Evolutionary conservation across 30 jellyfish, hydroid and myxozoan species (phyloP).

Genomic region (Cassiopea xamachana): DNA sequence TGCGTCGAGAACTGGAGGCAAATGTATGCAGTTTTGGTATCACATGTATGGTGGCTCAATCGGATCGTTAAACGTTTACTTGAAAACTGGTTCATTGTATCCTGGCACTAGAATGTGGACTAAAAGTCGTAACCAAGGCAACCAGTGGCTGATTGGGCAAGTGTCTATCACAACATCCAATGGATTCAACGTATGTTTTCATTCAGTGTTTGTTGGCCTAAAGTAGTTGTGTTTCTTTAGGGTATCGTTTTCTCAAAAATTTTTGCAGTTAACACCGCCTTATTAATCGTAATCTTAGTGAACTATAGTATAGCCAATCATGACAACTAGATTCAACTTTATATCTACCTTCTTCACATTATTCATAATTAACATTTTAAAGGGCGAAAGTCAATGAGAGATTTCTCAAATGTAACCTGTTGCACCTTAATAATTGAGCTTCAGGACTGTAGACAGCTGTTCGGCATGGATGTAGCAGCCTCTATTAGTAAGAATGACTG

Average conservation of each 20-base stretch:
- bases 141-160: slow-evolving; percentile 93
- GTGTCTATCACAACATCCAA: slow-evolving; percentile 59
- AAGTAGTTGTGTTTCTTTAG: background rate
- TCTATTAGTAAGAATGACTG: too few species aligned
- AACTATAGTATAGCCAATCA: too few species aligned
- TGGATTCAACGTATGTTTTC: slow-evolving; percentile 61
- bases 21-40: slow-evolving; percentile 95
- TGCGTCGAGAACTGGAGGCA: slow-evolving; percentile 81
- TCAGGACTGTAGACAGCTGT: too few species aligned
- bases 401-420: too few species aligned
- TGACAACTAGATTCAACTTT: too few species aligned
- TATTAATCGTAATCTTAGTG: too few species aligned
- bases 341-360: too few species aligned
- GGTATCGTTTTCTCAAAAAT: background rate
- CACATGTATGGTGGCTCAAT: slow-evolving; percentile 93
- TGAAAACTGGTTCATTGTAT: slow-evolving; percentile 38
- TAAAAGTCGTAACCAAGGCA: slow-evolving; percentile 77
- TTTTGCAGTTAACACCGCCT: too few species aligned
- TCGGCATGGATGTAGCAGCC: too few species aligned
- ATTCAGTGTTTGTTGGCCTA: background rate
- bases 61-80: slow-evolving; percentile 68
- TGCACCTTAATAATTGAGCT: too few species aligned
- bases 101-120: slow-evolving; percentile 72
- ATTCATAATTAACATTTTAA: too few species aligned
- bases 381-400: too few species aligned